Evolutionary conservation across 2,113 vertebrate species (phyloP), one percentile per base, ranked within the genome.

Genomic region (Phrynocephalus versicolor): DNA sequence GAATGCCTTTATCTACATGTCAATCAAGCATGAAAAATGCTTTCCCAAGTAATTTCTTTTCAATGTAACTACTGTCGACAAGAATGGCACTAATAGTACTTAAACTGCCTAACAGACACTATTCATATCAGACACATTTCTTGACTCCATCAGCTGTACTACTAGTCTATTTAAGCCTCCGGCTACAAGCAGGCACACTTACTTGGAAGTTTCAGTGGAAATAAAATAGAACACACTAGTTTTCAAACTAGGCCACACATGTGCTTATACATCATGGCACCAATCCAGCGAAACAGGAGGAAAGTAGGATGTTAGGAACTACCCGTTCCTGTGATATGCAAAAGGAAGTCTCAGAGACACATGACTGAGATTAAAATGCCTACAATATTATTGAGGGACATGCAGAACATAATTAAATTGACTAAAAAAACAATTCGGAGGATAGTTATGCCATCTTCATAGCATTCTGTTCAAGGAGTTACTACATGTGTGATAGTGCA

Each of bases 1-100:
- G 86, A 89, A 82, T 87, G 92, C 41, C 85, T 74, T 83, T 89
- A 71, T 69, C 13, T 83, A 0, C 72, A 23, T 91, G 87, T 90
- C 87, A 92, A 0, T 84, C 74, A 85, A n/a, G 78, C 60, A 72
- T 30, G 0, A 72, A 89, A 94, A 89, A 84, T 60, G 0, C 0
- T 78, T 93, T 33, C n/a, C n/a, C 30, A 84, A 90, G 55, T 83
- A 64, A 87, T 39, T 91, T 87, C 12, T 41, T 92, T 55, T 70
- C 81, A 37, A 78, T 33, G 1, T 67, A 89, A 88, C 58, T n/a
- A 79, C 12, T 84, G 2, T 70, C n/a, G 83, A 39, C 69, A 30
- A 74, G 64, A 88, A 85, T 83, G 80, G 0, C 57, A 77, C 41
- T 80, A 86, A 85, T 79, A 37, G 84, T 37, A 88, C 18, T 79